Base-by-base conservation (phyloP, 2,888 invertebrate species). In the Tromatobia lineatoria region DNA sequence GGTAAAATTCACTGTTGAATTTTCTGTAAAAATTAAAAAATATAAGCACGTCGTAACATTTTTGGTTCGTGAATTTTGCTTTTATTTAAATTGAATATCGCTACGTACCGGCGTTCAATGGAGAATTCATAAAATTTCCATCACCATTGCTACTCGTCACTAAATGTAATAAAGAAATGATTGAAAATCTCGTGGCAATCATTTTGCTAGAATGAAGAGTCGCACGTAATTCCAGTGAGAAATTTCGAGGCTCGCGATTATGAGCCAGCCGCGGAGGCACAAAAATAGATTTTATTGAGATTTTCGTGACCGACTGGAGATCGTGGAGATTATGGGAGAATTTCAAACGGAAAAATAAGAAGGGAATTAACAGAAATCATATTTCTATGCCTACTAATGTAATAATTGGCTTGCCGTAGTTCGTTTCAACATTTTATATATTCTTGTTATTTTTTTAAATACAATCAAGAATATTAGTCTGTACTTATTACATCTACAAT, bases 231-330 rank as follows among this genome's bases (percentile, higher is more conserved):
- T 66, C 29, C 74, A 38, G 57, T 67, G 45, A 20, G 45, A 78
- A 66, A 69, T 75, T 45, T 78, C 18, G 15, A n/a, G n/a, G 29
- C 66, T 23, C 23, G 25, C 67, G 52, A 66, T 70, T 18, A 78
- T 74, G 57, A 25, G 67, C 11, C 74, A 15, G 38, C 20, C 13
- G 71, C 11, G 25, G 45, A 18, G n/a, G 59, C 42, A 74, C 83
- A 73, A 81, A 85, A 83, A 83, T 81, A 83, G 82, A 83, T 80
- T 80, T 71, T 47, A 80, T 76, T 64, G 73, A 61, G 20, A 79
- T 78, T 81, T 20, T 45, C 11, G 61, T 38, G 50, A 67, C 69
- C 50, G 61, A 47, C 71, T 79, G 75, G 76, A 61, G 54, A 20
- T 59, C 67, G 59, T 70, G 47, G 52, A 8, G 47, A 78, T 38